Conservation (phyloP, 2,113 vertebrate genomes). For the Urocynchramus pylzowi region DNA sequence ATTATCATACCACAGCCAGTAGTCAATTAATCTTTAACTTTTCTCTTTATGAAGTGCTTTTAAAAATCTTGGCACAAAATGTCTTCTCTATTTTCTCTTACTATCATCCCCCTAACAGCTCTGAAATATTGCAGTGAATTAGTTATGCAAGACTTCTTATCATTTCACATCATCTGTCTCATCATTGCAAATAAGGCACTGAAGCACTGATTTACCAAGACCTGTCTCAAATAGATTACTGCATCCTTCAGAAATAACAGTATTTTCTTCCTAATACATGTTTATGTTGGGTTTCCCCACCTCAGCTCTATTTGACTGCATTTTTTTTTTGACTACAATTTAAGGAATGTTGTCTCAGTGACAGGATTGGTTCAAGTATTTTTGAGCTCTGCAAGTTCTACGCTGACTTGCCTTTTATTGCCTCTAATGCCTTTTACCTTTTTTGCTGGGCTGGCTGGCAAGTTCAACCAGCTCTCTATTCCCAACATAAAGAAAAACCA, state of each 20-base stretch:
- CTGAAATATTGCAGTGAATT: conserved; percentile 27
- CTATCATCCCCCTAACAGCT: conserved; percentile 38
- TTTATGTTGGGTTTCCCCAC: background rate
- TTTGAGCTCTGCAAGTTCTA: background rate
- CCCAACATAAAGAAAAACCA: background rate
- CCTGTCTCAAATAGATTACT: conserved; percentile 29
- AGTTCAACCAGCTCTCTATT: background rate
- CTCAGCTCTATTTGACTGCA: fast-evolving
- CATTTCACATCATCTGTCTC: conserved; percentile 18
- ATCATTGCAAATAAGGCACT: conserved; percentile 1
- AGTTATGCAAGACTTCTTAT: conserved; percentile 51
- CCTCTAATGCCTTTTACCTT: background rate
- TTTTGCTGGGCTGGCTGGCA: background rate
- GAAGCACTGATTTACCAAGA: background rate
- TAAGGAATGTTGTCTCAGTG: background rate
- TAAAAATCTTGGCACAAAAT: conserved; percentile 33
- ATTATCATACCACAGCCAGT: background rate
- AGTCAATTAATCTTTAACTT: conserved; percentile 52
- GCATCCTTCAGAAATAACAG: background rate
- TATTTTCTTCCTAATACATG: background rate
- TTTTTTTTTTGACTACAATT: background rate
- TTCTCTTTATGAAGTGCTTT: conserved; percentile 7
- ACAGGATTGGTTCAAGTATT: background rate
- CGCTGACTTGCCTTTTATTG: background rate
- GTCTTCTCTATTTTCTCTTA: conserved; percentile 4